A percentile compares a stretch with the other conserved stretches of the same genome.
Evolutionary conservation across 1,140 invertebrate species (phyloP).

Genomic region (Cecropterus lyciades): DNA sequence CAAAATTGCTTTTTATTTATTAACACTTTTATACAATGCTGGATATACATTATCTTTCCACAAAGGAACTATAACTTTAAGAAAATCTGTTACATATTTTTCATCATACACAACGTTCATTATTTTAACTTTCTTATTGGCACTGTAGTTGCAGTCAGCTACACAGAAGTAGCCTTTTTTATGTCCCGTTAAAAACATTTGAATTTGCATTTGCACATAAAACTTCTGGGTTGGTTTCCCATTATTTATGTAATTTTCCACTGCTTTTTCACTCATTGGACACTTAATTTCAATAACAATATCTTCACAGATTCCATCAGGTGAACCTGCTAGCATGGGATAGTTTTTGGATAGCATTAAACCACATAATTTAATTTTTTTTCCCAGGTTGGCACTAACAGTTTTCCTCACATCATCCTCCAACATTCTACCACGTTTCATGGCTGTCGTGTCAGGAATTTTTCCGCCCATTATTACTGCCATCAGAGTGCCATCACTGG

Average conservation of each 20-base stretch:
- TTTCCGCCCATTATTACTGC: slow-evolving; percentile 52
- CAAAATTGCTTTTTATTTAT: no score
- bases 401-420: slow-evolving; percentile 48
- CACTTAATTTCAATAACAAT: slow-evolving; percentile 56
- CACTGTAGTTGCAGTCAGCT: slow-evolving; percentile 29
- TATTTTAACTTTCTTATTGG: slow-evolving; percentile 34
- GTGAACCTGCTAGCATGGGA: slow-evolving; percentile 44
- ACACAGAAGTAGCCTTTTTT: slow-evolving; percentile 37
- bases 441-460: slow-evolving; percentile 51
- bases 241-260: slow-evolving; percentile 31
- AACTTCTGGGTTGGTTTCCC: slow-evolving; percentile 32
- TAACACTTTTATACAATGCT: slow-evolving; percentile 2
- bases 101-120: slow-evolving; percentile 4
- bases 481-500: slow-evolving; percentile 50
- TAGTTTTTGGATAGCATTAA: slow-evolving; percentile 36
- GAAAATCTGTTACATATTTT: slow-evolving; percentile 7
- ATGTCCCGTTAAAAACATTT: slow-evolving; percentile 15
- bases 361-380: slow-evolving; percentile 48
- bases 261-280: slow-evolving; percentile 22
- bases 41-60: slow-evolving; percentile 3
- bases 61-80: neutral
- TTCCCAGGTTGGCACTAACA: slow-evolving; percentile 27
- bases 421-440: slow-evolving; percentile 53
- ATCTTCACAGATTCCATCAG: slow-evolving; percentile 41
- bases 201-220: slow-evolving; percentile 34